These are phyloP conservation scores for Agrochola lychnidis DNA, from an alignment of 2,888 invertebrate species.

Conservation along the genomic window DNA sequence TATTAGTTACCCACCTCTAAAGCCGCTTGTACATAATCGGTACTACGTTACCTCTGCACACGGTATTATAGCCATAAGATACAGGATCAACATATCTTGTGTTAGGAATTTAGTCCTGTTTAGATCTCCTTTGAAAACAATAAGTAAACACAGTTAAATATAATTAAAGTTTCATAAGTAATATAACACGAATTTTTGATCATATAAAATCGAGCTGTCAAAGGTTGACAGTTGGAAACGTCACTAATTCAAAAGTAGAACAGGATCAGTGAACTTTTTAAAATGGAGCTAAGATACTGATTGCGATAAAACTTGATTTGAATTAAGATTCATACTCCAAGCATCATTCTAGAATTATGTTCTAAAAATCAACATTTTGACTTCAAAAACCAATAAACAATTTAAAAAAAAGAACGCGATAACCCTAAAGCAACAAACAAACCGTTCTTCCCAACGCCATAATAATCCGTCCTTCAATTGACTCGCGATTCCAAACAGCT, in stretches of 20 bases:
- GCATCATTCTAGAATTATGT: neutral
- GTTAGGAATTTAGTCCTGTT: slow-evolving; percentile 36
- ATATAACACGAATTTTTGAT: neutral
- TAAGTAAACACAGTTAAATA: neutral
- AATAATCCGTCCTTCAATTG: slow-evolving; percentile 67
- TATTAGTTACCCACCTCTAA: slow-evolving; percentile 42
- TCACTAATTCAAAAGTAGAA: slow-evolving; percentile 16
- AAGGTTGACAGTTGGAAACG: neutral
- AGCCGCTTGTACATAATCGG: slow-evolving; percentile 52
- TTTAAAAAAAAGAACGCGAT: slow-evolving; percentile 36
- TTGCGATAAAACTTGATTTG: neutral
- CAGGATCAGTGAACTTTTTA: neutral
- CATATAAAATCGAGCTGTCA: neutral
- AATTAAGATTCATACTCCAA: no score
- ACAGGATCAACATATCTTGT: slow-evolving; percentile 57
- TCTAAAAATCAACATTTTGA: neutral
- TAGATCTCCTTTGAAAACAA: slow-evolving; percentile 22
- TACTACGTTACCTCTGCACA: slow-evolving; percentile 48
- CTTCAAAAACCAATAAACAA: slow-evolving; percentile 1
- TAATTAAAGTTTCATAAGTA: neutral
- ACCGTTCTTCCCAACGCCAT: slow-evolving; percentile 53
- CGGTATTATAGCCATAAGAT: slow-evolving; percentile 50
- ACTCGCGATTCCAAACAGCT: slow-evolving; percentile 67
- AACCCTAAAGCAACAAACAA: slow-evolving; percentile 52
- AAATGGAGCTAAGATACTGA: neutral